Base-by-base conservation (phyloP, 2,113 vertebrate species). In the Psilopsiagon aymara region DNA sequence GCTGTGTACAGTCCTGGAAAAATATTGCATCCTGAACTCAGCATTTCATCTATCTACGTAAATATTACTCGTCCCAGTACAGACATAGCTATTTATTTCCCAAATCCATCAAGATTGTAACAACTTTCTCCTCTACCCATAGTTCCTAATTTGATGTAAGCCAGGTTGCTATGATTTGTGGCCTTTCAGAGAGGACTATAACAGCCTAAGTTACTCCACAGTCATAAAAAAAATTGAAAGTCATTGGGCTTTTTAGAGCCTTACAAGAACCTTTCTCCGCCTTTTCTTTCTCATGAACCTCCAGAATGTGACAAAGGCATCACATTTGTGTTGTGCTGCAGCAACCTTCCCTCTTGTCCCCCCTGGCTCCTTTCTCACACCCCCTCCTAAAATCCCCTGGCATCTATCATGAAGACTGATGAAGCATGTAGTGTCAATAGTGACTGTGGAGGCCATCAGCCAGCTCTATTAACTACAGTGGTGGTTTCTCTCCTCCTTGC, bases 71-170 rank as follows among this genome's bases (percentile, higher is more conserved):
- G 3, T 89, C 17, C 70, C 0, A 1, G 28, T 43, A 44, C 15
- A 93, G 84, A 86, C 53, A 63, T 23, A 90, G 62, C 29, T 91
- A 33, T 92, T 95, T 78, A 77, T 83, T 93, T 81, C 67, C 71
- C 60, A 94, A 83, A 92, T 84, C 88, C 81, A 95, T 88, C 53
- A 82, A 51, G 16, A 70, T 80, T 90, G 88, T 75, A 86, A 70
- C 63, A 92, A 75, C 49, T 25, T 94, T 77, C 74, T 78, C 53
- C 33, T 82, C 0, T 0, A 92, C 37, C 21, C 16, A 21, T 39
- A 66, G 55, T 33, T 97, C 68, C 41, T 90, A 79, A 92, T 94
- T 71, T 53, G 69, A 86, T 73, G 17, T n/a, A 85, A 91, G n/a
- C 33, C 44, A 90, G 16, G 46, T 71, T 77, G 35, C 43, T 69